Base-by-base conservation (phyloP, 2,888 invertebrate genomes). In the Myathropa florea region DNA sequence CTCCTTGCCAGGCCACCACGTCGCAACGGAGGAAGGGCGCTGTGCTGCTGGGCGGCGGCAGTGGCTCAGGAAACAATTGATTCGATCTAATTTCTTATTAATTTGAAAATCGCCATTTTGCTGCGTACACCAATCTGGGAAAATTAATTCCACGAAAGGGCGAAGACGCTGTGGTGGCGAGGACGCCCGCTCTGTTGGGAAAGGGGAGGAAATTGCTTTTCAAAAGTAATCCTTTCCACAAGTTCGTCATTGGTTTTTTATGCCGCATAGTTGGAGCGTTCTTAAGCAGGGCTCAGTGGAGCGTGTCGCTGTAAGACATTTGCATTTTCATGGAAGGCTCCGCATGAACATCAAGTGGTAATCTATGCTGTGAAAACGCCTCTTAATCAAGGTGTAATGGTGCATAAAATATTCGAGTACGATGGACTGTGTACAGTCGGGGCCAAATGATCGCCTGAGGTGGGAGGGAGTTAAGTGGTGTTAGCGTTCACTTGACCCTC, bases 61-160 rank as follows among this genome's bases (percentile, higher is more conserved):
- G 3, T 39, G 63, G 12, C 39, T 30, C n/a, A 21, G 57, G 33
- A 73, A 77, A 60, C 71, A 76, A 80, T 80, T 72, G 76, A 80
- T 67, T 80, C 67, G 55, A 67, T 72, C 46, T 80, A 63, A 46
- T 67, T 84, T 71, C 30, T 61, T 75, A 61, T 68, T 67, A 67
- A 84, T 80, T 83, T 61, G 71, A 60, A 61, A 61, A 76, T 76
- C 71, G 70, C 57, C 71, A 76, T 63, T 65, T 33, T 76, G 75
- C 33, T 10, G 12, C 23, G 21, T 18, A 18, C 26, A 2, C 14
- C 46, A 60, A 39, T 46, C 30, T 60, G 46, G 18, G 6, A 33
- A 30, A 72, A 55, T 61, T 30, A 61, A 63, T 61, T 12, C n/a
- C 23, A 28, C 3, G 7, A 0, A 4, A 4, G 26, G 12, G 46